Conservation (phyloP, 2,113 vertebrate genomes). For the Marmota monax region DNA sequence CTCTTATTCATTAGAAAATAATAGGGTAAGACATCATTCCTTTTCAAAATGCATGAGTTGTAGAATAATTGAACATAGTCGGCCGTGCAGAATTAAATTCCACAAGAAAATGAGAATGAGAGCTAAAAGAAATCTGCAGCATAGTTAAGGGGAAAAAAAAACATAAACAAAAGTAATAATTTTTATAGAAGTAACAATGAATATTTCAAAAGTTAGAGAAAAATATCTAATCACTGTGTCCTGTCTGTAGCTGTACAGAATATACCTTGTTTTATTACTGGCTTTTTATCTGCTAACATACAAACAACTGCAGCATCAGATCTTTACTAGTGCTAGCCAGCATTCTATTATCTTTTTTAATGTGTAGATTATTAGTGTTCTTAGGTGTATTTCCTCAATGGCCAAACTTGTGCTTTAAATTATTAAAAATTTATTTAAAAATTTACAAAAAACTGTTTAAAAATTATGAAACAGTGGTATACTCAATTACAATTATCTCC, state of each 20-base stretch:
- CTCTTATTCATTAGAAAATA: conserved; percentile 68
- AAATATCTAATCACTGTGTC: background rate
- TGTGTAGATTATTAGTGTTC: background rate
- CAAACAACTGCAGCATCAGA: background rate
- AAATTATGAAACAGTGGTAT: background rate
- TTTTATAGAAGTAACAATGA: background rate
- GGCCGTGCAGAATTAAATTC: conserved; percentile 62
- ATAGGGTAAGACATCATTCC: conserved; percentile 47
- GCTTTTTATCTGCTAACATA: background rate
- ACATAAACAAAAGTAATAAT: background rate
- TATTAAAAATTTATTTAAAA: background rate
- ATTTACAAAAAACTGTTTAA: background rate
- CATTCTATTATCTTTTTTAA: background rate
- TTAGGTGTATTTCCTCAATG: background rate
- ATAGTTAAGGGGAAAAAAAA: background rate
- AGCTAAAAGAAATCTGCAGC: background rate
- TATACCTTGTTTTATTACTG: background rate
- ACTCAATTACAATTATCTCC: background rate
- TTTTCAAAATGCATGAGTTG: conserved; percentile 63
- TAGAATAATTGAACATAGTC: conserved; percentile 65
- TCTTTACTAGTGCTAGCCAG: background rate
- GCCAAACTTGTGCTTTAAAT: background rate
- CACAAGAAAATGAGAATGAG: conserved; percentile 39
- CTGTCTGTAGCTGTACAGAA: background rate
- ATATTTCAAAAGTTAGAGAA: conserved; percentile 23